These are phyloP conservation scores for Monopterus albus DNA, from an alignment of 2,113 vertebrate species.

Conservation along the genomic window DNA sequence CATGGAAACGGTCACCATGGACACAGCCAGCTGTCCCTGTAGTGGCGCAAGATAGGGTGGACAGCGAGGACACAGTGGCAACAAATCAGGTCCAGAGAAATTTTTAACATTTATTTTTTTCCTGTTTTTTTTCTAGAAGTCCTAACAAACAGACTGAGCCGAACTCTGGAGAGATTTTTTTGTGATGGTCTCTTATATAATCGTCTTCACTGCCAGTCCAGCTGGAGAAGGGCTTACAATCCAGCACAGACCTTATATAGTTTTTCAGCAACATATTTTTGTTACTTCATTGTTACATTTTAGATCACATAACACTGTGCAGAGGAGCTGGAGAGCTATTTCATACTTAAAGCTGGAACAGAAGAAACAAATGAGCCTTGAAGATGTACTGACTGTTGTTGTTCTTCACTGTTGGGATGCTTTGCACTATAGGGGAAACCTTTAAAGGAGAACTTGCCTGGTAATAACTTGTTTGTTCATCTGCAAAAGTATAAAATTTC, in stretches of 20 bases:
- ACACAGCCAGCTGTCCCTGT: neutral
- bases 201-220: neutral
- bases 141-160: neutral
- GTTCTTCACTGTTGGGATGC: conserved; percentile 24
- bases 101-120: neutral
- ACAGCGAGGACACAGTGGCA: neutral
- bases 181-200: neutral
- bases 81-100: conserved; percentile 12
- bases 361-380: neutral
- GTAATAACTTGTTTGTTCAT: conserved; percentile 15
- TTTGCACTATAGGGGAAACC: conserved; percentile 48
- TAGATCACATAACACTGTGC: neutral
- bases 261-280: neutral
- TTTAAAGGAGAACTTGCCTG: conserved; percentile 1
- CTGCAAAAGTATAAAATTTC: neutral
- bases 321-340: neutral
- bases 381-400: neutral
- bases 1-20: neutral
- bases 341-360: conserved; percentile 20
- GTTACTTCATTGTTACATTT: neutral
- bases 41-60: neutral
- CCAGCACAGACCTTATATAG: neutral
- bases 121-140: neutral
- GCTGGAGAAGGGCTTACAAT: neutral
- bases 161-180: neutral